These are phyloP conservation scores for Trichosurus vulpecula DNA, from an alignment of 2,797 vertebrate species.

Conservation along the genomic window DNA sequence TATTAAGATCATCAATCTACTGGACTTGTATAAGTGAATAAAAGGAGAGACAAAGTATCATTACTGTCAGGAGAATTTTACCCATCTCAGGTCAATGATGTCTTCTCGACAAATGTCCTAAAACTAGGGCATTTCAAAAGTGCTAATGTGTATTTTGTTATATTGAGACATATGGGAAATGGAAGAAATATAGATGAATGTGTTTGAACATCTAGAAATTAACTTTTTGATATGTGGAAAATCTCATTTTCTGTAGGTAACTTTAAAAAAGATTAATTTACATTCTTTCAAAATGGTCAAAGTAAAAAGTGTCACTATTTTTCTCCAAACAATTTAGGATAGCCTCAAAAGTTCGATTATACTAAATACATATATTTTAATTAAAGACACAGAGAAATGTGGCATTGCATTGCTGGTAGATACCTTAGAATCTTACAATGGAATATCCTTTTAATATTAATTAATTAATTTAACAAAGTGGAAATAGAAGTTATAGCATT, in stretches of 20 bases:
- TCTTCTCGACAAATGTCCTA: neutral
- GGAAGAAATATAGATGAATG: neutral
- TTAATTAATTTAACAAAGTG: neutral
- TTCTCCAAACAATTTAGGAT: neutral
- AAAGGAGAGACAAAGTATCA: neutral
- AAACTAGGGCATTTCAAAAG: neutral
- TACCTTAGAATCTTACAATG: neutral
- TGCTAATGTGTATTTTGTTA: neutral
- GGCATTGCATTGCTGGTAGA: neutral
- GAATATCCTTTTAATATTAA: neutral
- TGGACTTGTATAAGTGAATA: neutral
- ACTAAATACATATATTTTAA: neutral
- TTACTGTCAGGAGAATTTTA: neutral
- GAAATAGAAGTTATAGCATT: too few relatives aligned
- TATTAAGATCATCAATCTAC: neutral
- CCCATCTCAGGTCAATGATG: neutral
- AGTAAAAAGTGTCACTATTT: neutral
- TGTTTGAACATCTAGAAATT: neutral
- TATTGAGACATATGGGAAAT: neutral
- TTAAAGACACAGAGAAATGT: neutral
- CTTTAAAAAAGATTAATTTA: neutral
- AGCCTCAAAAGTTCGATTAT: neutral
- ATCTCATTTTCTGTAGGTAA: neutral
- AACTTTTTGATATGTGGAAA: neutral
- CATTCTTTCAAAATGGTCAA: neutral